Evolutionary conservation across 23 tunicate species (phyloP).

Genomic region (Clavelina lepadiformis): DNA sequence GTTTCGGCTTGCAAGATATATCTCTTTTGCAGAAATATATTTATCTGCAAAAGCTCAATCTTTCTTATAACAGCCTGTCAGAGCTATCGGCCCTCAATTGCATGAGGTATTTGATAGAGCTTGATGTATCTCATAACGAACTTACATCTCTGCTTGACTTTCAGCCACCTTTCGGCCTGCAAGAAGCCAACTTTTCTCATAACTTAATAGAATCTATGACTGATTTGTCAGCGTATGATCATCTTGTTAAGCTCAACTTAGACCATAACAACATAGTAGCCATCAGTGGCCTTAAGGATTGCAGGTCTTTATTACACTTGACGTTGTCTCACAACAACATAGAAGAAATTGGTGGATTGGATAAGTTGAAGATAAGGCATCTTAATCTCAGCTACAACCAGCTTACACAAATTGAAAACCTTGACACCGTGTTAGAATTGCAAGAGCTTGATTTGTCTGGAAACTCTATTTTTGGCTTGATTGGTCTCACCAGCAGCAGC

Average conservation of each 20-base stretch:
- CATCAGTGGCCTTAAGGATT: constrained; percentile 46
- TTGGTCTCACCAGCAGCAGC: constrained; percentile 47
- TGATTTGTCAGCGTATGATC: constrained; percentile 31
- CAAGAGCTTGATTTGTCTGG: constrained; percentile 63
- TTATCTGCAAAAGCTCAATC: constrained; percentile 71
- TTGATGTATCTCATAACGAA: constrained; percentile 81
- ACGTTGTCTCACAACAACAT: constrained; percentile 55
- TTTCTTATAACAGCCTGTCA: constrained; percentile 62
- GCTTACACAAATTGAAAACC: constrained; percentile 45
- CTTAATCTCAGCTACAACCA: constrained; percentile 57
- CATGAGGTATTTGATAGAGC: constrained; percentile 57
- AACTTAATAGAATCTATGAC: constrained; percentile 50
- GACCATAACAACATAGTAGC: constrained; percentile 50
- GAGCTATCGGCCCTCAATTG: constrained; percentile 45
- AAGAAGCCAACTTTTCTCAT: constrained; percentile 70
- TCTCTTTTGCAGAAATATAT: constrained; percentile 29
- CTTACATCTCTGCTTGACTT: constrained; percentile 54
- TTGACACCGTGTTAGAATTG: constrained; percentile 38
- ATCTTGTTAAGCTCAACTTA: constrained; percentile 30
- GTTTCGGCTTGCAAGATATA: constrained; percentile 48
- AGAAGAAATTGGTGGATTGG: constrained; percentile 51
- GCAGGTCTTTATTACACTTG: constrained; percentile 41
- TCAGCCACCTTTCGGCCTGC: constrained; percentile 49
- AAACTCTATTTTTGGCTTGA: constrained; percentile 47
- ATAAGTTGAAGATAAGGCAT: constrained; percentile 30